Evolutionary conservation across 35 echinoderm and acorn worm genomes (phyloP), one percentile per base, ranked within the genome.

Genomic region (Eucidaris tribuloides): DNA sequence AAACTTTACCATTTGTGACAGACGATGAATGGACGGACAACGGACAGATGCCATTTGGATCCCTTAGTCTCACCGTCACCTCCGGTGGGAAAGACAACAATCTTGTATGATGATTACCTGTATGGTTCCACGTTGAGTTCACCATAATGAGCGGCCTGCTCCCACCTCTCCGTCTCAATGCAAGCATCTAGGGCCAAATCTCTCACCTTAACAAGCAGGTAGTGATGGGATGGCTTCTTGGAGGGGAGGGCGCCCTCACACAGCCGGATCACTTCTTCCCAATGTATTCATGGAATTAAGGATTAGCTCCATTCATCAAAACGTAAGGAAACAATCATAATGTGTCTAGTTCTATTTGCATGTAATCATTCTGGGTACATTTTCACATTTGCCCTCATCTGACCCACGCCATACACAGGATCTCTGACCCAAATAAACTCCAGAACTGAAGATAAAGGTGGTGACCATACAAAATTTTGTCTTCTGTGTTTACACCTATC

Each of bases 121-220:
- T 74, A 74, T 14, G 68, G 41, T 2, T 74, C 38, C 37, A 36
- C 37, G 23, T 74, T 74, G 0, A 41, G 38, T 44, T 41, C 15
- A 35, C 68, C 68, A 18, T 35, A 17, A n/a, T 24, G 2, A 25
- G 68, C 68, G 44, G 68, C 68, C 34, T 74, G 24, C 68, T 74
- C 41, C 68, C 68, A 74, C 25, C 22, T 7, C 44, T 74, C 35
- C 2, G 68, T 44, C 6, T 74, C 68, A 43, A 74, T 41, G 19
- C 68, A 74, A 1, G 20, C 34, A 41, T 74, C 68, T 1, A 74
- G 37, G 29, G 68, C 68, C 25, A 7, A 25, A 74, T 74, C 68
- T 74, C 68, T 74, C 0, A 74, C 35, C 68, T 74, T 74, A 5
- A 74, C 68, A n/a, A 74, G 35, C 18, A 74, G 68, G 44, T 74